Percentiles rank a stretch among this genome's conserved stretches.
Conservation (phyloP, 2,888 invertebrate species). For the Rhopalosiphum nymphaeae region DNA sequence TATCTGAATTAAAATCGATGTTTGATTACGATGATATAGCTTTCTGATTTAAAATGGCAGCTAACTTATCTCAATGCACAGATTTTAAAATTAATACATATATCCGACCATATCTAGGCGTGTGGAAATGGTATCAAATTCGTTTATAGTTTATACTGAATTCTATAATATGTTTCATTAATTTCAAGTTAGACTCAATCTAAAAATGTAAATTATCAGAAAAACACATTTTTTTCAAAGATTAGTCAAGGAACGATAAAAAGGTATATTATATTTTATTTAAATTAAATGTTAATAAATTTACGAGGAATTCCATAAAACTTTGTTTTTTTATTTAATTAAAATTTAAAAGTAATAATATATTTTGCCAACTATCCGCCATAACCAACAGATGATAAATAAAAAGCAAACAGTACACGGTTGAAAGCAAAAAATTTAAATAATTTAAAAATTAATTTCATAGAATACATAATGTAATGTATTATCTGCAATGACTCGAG, state of each 20-base stretch:
- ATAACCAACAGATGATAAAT: constrained; percentile 29
- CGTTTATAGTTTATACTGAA: background rate
- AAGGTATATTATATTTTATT: background rate
- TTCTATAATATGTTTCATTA: background rate
- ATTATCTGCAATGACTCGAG: background rate
- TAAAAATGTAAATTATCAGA: background rate
- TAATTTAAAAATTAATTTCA: constrained; percentile 45
- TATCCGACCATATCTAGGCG: background rate
- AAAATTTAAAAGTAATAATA: constrained; percentile 2
- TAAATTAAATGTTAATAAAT: constrained; percentile 26
- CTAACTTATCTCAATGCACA: background rate
- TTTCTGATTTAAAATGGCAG: background rate
- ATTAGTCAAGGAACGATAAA: background rate
- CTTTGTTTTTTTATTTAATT: background rate
- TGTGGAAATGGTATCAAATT: background rate
- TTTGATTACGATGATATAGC: background rate
- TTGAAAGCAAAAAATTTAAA: constrained; percentile 29
- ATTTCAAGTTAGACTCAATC: background rate
- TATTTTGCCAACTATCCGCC: constrained; percentile 40
- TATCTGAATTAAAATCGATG: background rate
- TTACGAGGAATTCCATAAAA: background rate
- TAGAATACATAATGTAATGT: background rate
- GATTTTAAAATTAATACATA: background rate
- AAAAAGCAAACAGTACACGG: background rate
- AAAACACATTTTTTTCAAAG: background rate